A percentile compares a stretch with the other conserved stretches of the same genome.
Conservation (phyloP, 2,888 invertebrate species). For the Kuschelorhynchus macadamiae region DNA sequence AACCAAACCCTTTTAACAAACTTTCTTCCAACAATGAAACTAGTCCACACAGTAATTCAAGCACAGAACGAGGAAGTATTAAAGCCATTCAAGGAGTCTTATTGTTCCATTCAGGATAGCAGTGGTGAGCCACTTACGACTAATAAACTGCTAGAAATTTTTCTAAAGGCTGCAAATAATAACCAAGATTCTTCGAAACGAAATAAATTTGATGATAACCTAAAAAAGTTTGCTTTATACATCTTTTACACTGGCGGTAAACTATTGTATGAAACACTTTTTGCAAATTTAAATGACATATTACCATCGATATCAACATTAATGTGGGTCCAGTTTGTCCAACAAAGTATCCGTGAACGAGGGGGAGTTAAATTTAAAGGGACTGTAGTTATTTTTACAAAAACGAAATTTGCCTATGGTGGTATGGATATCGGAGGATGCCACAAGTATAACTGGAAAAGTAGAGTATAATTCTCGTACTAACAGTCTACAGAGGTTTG, state of each 20-base stretch:
- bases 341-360: conserved; percentile 12
- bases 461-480: conserved; percentile 5
- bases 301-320: conserved; percentile 18
- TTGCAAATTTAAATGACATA: conserved; percentile 8
- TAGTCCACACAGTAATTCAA: too few relatives aligned
- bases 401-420: conserved; percentile 8
- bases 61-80: too few relatives aligned
- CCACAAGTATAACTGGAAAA: conserved; percentile 5
- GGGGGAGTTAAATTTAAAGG: conserved; percentile 11
- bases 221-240: conserved; percentile 12
- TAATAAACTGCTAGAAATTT: conserved; percentile 11
- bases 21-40: too few relatives aligned
- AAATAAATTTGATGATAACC: conserved; percentile 3
- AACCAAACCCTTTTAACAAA: too few relatives aligned
- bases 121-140: conserved; percentile 9
- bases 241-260: conserved; percentile 17
- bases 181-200: neutral
- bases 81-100: too few relatives aligned
- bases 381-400: neutral
- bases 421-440: conserved; percentile 28
- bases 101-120: neutral
- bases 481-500: conserved; percentile 13
- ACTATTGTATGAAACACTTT: conserved; percentile 16
- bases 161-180: neutral
- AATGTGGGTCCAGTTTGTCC: neutral